phyloP scores from a whole-genome alignment of 1,140 invertebrate species.

The Gryon sp. region DNA sequence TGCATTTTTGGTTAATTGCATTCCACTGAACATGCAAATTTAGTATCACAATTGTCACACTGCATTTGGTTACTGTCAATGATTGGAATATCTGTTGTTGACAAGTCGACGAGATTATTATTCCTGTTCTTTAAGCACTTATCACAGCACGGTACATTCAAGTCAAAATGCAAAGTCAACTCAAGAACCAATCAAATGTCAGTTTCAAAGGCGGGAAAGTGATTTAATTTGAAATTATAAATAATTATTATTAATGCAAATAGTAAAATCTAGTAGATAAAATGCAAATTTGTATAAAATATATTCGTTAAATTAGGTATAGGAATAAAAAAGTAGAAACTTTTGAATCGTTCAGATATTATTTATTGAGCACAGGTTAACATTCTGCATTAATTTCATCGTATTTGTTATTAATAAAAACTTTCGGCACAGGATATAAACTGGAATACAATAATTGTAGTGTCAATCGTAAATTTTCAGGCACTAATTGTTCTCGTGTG shows the following conservation, averaged over 20 bases:
- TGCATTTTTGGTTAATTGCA: neutral
- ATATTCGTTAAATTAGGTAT: too few relatives aligned
- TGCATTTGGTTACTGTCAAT: slow-evolving; percentile 5
- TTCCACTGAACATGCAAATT: neutral
- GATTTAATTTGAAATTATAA: slow-evolving; percentile 4
- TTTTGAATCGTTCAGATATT: slow-evolving; percentile 29
- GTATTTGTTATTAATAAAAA: slow-evolving; percentile 60
- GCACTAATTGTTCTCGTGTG: slow-evolving; percentile 61
- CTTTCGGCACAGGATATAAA: slow-evolving; percentile 59
- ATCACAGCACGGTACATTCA: neutral
- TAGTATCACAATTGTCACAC: neutral
- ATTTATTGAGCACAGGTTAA: slow-evolving; percentile 63
- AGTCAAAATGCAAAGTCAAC: neutral
- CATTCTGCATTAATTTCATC: slow-evolving; percentile 56
- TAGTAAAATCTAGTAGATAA: too few relatives aligned
- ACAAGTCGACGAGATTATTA: slow-evolving; percentile 20
- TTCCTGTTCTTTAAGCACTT: slow-evolving; percentile 15
- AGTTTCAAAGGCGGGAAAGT: slow-evolving; percentile 5
- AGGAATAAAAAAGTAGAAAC: neutral
- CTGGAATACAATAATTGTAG: slow-evolving; percentile 58
- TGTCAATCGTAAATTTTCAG: slow-evolving; percentile 60
- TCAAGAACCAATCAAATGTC: neutral
- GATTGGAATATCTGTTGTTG: slow-evolving; percentile 9
- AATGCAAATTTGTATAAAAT: neutral
- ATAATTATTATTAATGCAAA: too few relatives aligned